Percentiles rank a stretch among this genome's conserved stretches.
These are phyloP conservation scores for Lucifuga dentata DNA, from an alignment of 2,113 vertebrate species.

Conservation along the genomic window DNA sequence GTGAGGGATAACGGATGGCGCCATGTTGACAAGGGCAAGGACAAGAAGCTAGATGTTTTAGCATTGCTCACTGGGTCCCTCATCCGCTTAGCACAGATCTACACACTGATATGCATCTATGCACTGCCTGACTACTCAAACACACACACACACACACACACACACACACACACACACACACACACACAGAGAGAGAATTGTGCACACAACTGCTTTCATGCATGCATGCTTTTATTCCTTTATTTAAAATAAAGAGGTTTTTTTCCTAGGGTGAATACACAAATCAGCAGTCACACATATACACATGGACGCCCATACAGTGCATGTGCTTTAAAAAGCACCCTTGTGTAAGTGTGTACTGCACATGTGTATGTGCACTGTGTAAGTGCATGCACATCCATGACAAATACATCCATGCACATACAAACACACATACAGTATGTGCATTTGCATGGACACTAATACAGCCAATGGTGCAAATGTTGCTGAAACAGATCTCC, in stretches of 20 bases:
- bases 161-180: slow-evolving; percentile 1
- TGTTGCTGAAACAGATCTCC: too few relatives aligned
- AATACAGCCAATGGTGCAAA: too few relatives aligned
- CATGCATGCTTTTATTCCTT: slow-evolving; percentile 13
- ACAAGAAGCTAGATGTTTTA: slow-evolving; percentile 83
- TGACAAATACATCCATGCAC: not conserved
- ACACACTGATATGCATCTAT: slow-evolving; percentile 41
- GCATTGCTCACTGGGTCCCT: slow-evolving; percentile 78
- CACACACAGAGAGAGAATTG: not conserved
- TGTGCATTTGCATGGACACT: too few relatives aligned
- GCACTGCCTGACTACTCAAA: slow-evolving; percentile 23
- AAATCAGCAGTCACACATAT: not conserved
- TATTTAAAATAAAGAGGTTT: slow-evolving; percentile 20
- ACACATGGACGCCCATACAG: not conserved
- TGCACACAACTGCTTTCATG: too few relatives aligned
- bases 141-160: slow-evolving; percentile 7
- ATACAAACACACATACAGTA: not conserved
- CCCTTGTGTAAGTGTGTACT: too few relatives aligned
- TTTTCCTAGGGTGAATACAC: slow-evolving; percentile 22
- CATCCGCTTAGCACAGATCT: slow-evolving; percentile 60
- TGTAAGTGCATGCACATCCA: not conserved
- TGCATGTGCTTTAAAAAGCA: not conserved
- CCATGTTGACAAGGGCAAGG: slow-evolving; percentile 93
- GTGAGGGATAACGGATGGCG: slow-evolving; percentile 93
- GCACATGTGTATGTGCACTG: not conserved